Evolutionary conservation across 2,113 vertebrate species (phyloP), one percentile per base, ranked within the genome.

Genomic region (Cettia cetti): DNA sequence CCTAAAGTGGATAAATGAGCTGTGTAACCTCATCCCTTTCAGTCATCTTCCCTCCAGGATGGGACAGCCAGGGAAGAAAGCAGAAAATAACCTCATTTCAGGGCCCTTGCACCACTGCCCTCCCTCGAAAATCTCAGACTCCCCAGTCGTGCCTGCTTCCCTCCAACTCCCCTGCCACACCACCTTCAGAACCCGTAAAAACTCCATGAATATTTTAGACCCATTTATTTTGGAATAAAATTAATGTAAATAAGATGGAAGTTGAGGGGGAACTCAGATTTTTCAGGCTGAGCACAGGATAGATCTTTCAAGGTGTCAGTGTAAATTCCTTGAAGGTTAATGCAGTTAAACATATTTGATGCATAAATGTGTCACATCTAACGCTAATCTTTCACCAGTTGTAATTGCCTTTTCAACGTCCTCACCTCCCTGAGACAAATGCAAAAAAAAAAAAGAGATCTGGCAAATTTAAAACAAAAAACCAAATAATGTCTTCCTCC

Each of bases 241-340:
- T 80, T 54, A 92, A 94, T 90, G 91, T 97, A 97, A 97, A 96
- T 97, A 97, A 94, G 95, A 72, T 92, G 91, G 80, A 89, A 94
- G 89, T 56, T 94, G 80, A 97, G 91, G 56, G 81, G 94, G 87
- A 74, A 52, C 50, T 93, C 47, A 56, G 89, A 95, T 96, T 96
- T 96, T 96, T 95, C 91, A 95, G 89, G 82, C 44, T 35, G 82
- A 89, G 40, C 69, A 22, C 26, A 10, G 89, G 92, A 88, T 78
- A 74, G 86, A 97, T 97, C 93, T 96, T 88, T 59, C 49, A 90
- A 77, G 59, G 75, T 82, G 68, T 16, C 69, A 79, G 47, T 85
- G 70, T 97, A 96, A 98, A 97, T 97, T 95, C 95, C 92, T 81
- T 30, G 68, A 95, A 97, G 97, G 96, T 97, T 97, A 97, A 97